These are phyloP conservation scores for Drosophila azteca DNA, from an alignment of 1,140 invertebrate species.

Conservation along the genomic window DNA sequence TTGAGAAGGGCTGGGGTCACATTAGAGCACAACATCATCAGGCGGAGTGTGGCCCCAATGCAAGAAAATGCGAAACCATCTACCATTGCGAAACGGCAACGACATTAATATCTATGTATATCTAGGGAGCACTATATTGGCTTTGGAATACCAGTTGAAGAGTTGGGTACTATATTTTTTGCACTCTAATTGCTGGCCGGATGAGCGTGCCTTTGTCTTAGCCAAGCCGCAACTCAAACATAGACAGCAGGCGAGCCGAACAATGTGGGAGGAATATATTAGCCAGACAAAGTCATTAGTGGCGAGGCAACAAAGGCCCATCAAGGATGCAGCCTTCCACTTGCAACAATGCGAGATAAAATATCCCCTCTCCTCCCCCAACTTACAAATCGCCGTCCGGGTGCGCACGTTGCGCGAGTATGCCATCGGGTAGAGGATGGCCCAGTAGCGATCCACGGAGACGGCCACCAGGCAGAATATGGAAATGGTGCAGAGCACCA, in stretches of 20 bases:
- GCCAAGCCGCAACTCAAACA: slow-evolving; percentile 65
- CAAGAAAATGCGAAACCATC: too few relatives aligned
- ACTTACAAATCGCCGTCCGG: slow-evolving; percentile 92
- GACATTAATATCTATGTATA: background rate
- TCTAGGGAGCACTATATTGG: background rate
- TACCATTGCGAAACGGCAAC: too few relatives aligned
- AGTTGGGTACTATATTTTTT: background rate
- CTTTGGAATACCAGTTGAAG: background rate
- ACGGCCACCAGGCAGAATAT: slow-evolving; percentile 96
- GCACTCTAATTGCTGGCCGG: background rate
- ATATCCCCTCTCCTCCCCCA: background rate
- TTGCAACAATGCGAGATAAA: slow-evolving; percentile 27
- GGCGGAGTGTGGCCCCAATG: too few relatives aligned
- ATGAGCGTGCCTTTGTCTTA: slow-evolving; percentile 22
- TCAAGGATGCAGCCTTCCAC: too few relatives aligned
- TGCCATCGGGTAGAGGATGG: slow-evolving; percentile 94
- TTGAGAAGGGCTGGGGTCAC: too few relatives aligned
- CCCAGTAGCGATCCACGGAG: slow-evolving; percentile 96
- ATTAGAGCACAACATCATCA: too few relatives aligned
- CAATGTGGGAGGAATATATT: slow-evolving; percentile 49
- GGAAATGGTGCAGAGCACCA: slow-evolving; percentile 95
- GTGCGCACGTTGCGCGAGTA: slow-evolving; percentile 94
- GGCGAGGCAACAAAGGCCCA: slow-evolving; percentile 38
- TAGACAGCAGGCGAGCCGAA: slow-evolving; percentile 19
- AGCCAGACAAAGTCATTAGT: slow-evolving; percentile 37